phyloP scores from a whole-genome alignment of 23 tunicate genomes.

The Ciona savignyi region DNA sequence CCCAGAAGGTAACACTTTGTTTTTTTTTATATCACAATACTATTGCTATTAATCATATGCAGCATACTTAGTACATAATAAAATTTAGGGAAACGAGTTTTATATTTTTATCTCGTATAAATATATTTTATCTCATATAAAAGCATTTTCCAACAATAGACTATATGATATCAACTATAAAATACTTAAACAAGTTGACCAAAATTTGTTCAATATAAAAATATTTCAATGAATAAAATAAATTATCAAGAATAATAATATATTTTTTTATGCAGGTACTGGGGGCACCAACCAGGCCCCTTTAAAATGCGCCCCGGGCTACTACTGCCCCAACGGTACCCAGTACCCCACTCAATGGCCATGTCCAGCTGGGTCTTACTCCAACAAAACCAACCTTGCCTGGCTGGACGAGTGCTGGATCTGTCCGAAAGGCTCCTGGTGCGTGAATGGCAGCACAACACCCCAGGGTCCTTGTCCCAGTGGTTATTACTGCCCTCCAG shows the following conservation, averaged over 20 bases:
- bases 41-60: too few species aligned
- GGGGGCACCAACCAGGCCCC: slow-evolving; percentile 53
- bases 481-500: slow-evolving; percentile 93
- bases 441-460: slow-evolving; percentile 39
- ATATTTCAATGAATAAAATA: too few species aligned
- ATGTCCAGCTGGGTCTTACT: slow-evolving; percentile 95
- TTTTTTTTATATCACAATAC: too few species aligned
- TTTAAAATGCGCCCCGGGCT: slow-evolving; percentile 59
- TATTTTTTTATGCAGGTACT: slow-evolving; percentile 34
- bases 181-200: too few species aligned
- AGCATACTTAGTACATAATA: too few species aligned
- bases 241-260: background rate
- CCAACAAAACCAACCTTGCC: slow-evolving; percentile 74
- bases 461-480: slow-evolving; percentile 74
- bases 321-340: slow-evolving; percentile 76
- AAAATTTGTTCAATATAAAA: too few species aligned
- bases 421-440: slow-evolving; percentile 76
- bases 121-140: too few species aligned
- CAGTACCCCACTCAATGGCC: slow-evolving; percentile 38
- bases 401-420: slow-evolving; percentile 78
- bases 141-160: too few species aligned
- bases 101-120: too few species aligned
- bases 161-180: too few species aligned
- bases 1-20: slow-evolving; percentile 21
- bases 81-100: too few species aligned